These are phyloP conservation scores for Cephus nigrinus DNA, from an alignment of 2,888 invertebrate species.

Conservation along the genomic window DNA sequence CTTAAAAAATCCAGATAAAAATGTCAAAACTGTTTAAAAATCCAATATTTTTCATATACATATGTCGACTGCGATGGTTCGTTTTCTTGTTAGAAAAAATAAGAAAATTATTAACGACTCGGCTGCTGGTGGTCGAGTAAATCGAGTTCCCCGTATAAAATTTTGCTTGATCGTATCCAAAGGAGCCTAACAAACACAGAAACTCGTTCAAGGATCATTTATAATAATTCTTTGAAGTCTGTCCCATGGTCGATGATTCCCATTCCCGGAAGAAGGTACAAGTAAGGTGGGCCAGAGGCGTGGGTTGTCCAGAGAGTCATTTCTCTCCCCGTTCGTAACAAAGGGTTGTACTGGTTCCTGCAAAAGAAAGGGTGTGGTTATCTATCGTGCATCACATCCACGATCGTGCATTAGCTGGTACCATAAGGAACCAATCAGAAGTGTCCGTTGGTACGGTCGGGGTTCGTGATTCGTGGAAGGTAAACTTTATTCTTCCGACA, in stretches of 20 bases:
- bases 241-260: not conserved
- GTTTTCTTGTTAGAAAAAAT: not conserved
- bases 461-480: not conserved
- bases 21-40: too few relatives aligned
- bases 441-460: not conserved
- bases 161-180: not conserved
- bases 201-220: constrained; percentile 18
- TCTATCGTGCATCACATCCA: not conserved
- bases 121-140: not conserved
- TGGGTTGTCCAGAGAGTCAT: not conserved
- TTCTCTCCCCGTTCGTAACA: not conserved
- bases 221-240: constrained; percentile 19
- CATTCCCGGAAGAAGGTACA: constrained; percentile 3
- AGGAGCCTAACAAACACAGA: not conserved
- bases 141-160: not conserved
- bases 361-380: not conserved
- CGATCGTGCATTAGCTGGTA: not conserved
- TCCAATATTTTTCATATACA: not conserved
- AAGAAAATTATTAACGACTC: not conserved
- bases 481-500: not conserved
- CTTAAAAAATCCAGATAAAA: too few relatives aligned
- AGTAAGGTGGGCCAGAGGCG: not conserved
- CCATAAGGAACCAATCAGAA: not conserved
- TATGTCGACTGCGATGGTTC: not conserved
- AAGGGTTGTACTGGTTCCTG: not conserved